Evolutionary conservation across 2,797 vertebrate species (phyloP).

Genomic region (Gymnocypris eckloni): DNA sequence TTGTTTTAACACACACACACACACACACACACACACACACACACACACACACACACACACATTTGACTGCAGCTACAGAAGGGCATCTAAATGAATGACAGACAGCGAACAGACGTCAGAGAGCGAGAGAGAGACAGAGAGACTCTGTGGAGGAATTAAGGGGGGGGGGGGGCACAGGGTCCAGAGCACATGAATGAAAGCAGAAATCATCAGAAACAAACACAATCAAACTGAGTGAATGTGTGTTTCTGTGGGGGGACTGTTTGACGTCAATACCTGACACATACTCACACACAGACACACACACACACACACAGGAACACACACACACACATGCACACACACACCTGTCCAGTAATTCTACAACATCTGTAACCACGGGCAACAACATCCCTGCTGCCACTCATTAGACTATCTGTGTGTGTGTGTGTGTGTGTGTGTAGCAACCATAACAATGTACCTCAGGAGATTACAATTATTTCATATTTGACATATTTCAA

Average conservation of each 20-base stretch:
- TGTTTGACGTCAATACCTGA: constrained; percentile 29
- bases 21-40: not conserved
- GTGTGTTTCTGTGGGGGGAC: not conserved
- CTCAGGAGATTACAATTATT: not conserved
- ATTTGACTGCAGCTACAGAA: constrained; percentile 6
- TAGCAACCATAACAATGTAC: not conserved
- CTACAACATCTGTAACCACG: not conserved
- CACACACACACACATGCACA: not conserved
- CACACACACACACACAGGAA: too few relatives aligned
- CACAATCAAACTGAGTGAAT: constrained; percentile 8
- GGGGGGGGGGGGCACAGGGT: not conserved
- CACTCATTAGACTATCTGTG: not conserved
- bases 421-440: not conserved
- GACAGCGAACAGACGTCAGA: constrained; percentile 14
- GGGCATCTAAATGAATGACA: constrained; percentile 1
- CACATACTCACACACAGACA: not conserved
- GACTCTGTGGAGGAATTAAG: not conserved
- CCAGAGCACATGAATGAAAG: not conserved
- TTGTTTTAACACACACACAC: not conserved
- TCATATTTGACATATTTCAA: not conserved
- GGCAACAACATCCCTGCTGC: not conserved
- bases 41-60: not conserved
- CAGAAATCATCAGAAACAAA: constrained; percentile 18
- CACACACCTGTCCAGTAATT: constrained; percentile 17
- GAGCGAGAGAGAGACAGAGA: not conserved